Evolutionary conservation across 1,140 invertebrate genomes (phyloP), one percentile per base, ranked within the genome.

Genomic region (Chironomus tepperi): DNA sequence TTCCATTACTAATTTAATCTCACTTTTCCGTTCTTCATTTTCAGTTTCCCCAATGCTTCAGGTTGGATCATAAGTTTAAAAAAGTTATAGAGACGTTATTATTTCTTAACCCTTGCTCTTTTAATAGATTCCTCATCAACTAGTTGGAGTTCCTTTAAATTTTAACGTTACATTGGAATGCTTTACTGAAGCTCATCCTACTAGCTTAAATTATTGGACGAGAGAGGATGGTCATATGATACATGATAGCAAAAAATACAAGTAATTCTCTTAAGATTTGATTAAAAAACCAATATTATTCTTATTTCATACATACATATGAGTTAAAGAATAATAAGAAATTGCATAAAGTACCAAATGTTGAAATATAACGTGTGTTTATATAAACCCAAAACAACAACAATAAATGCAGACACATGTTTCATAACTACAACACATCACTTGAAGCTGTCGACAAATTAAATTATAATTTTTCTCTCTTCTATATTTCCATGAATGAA

Each of bases 131-230:
- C 93, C 93, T 0, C 93, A 95, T 83, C 94, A 96, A 82, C 84
- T 96, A 76, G 92, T 96, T 21, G 92, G 93, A 15, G 91, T 90
- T 57, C 91, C 91, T 3, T 83, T 90, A 72, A 90, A 89, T 57
- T 92, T 90, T 79, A 89, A 90, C 70, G 91, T 95, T 8, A 93
- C 90, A 1, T 82, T 97, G 70, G 93, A 95, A 82, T 96, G 94
- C 82, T 90, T 91, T 79, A 93, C 93, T 1, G 94, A 96, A 83
- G 93, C 94, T 8, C 92, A 95, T 84, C 94, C 95, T 5, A 93
- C 90, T 5, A 95, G 94, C 8, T 86, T 96, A 21, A 96, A 96
- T 83, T 96, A 95, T 81, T 97, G 95, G 95, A 93, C 92, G 0
- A 83, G 90, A 73, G 92, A 94, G 77, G 91, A 93, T 77, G 91